A percentile compares a stretch with the other conserved stretches of the same genome.
Conservation (phyloP, 1,140 invertebrate species). For the Delia radicum region DNA sequence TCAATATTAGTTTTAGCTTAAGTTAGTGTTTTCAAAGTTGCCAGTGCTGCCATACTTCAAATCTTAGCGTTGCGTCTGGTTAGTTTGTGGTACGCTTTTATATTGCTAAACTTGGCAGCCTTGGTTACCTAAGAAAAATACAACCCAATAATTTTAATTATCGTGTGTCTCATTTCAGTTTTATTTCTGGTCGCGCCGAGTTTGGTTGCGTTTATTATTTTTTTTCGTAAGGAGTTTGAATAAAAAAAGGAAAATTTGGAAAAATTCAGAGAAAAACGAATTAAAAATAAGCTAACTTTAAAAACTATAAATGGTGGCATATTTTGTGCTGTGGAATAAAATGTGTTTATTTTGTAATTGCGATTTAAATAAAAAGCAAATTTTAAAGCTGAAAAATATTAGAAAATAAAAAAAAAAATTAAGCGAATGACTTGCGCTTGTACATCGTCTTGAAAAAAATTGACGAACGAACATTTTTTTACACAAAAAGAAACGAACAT, state of each 20-base stretch:
- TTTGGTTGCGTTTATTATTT: background rate
- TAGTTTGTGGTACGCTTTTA: too few relatives aligned
- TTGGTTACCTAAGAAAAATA: too few relatives aligned
- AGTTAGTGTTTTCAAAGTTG: too few relatives aligned
- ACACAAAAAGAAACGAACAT: background rate
- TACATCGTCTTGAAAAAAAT: background rate
- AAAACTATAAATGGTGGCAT: background rate
- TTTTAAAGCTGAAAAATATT: background rate
- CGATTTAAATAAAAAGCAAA: background rate
- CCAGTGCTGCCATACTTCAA: too few relatives aligned
- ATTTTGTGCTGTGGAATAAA: constrained; percentile 1
- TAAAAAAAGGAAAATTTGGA: background rate
- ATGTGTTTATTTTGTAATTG: background rate
- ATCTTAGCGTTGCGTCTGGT: too few relatives aligned
- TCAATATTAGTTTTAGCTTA: too few relatives aligned
- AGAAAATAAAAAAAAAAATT: background rate
- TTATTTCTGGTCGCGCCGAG: background rate
- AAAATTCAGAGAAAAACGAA: too few relatives aligned
- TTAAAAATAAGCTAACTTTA: background rate
- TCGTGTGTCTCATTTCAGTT: background rate
- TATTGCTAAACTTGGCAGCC: too few relatives aligned
- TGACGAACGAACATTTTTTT: background rate
- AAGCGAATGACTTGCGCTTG: background rate
- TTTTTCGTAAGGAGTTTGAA: background rate
- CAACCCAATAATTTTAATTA: background rate